A percentile compares a stretch with the other conserved stretches of the same genome.
Evolutionary conservation across 2,113 vertebrate species (phyloP).

Genomic region (Tetrax tetrax): DNA sequence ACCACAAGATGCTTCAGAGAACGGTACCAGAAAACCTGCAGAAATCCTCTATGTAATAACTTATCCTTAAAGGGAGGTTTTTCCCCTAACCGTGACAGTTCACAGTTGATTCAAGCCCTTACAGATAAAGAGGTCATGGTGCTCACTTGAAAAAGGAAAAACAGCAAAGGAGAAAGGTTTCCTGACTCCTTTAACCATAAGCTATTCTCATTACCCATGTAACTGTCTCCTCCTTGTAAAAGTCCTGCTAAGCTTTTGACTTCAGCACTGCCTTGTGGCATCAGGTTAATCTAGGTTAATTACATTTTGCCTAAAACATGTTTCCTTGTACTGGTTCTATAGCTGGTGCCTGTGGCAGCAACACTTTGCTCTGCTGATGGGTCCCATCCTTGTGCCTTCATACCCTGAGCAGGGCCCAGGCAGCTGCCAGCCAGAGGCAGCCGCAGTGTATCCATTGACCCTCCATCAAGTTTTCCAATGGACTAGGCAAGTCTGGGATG

Average conservation of each 20-base stretch:
- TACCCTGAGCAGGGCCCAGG: not conserved
- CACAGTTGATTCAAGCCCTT: not conserved
- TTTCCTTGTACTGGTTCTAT: not conserved
- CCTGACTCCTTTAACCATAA: not conserved
- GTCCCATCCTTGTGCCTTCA: not conserved
- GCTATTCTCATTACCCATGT: not conserved
- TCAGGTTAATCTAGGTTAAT: not conserved
- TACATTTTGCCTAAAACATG: not conserved
- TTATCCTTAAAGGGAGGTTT: not conserved
- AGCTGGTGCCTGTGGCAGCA: not conserved
- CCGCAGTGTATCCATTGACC: fast-evolving
- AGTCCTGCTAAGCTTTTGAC: not conserved
- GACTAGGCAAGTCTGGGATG: not conserved
- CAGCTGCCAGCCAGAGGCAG: not conserved
- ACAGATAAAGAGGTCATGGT: not conserved
- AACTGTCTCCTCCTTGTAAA: not conserved
- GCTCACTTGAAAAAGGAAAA: not conserved
- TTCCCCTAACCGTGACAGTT: not conserved
- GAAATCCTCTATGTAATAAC: not conserved
- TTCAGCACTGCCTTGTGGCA: not conserved
- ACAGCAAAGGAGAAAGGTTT: not conserved
- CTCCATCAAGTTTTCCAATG: not conserved
- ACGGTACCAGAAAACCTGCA: not conserved
- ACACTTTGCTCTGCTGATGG: not conserved
- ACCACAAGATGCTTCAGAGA: not conserved